Evolutionary conservation across 2,797 vertebrate species (phyloP), one percentile per base, ranked within the genome.

Genomic region (Periophthalmus magnuspinnatus): DNA sequence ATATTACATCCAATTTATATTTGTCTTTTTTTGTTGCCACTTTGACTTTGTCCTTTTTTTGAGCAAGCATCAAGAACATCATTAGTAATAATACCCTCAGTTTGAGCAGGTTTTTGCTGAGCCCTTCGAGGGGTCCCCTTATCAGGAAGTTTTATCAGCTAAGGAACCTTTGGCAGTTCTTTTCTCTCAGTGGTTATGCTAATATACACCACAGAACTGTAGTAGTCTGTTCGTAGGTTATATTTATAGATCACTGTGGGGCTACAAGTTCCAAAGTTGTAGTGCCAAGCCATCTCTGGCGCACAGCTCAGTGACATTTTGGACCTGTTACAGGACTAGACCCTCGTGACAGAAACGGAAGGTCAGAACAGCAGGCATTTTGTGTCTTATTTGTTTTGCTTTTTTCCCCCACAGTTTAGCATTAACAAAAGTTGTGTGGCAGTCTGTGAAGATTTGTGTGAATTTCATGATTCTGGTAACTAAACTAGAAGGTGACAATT

Each of bases 241-340:
- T 22, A 48, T 90, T 84, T 78, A 88, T 91, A 90, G 84, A 72
- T 60, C 57, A 9, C 9, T 45, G 69, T 33, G 60, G 58, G 56
- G 65, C 32, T 36, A 8, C 64, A 19, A 57, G 48, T 41, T 76
- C 82, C 81, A 79, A 84, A 72, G 68, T 54, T 47, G 55, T 52
- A 19, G 75, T 67, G 83, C 83, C 80, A 85, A 71, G 71, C 57
- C 22, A 21, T 78, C 90, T 77, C 74, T 81, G 90, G 91, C 89
- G 87, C 58, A 63, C n/a, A 17, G 13, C 47, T 56, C 64, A 32
- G 67, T 84, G 88, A 88, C 92, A 93, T 93, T 90, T 85, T 66
- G 79, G 68, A 78, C 77, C 59, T 77, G 82, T 87, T 84, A 77
- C 72, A 84, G 85, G 80, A 82, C 56, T 56, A 22, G 32, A 77